Base-by-base conservation (phyloP, 2,888 invertebrate genomes). In the Xestia xanthographa region DNA sequence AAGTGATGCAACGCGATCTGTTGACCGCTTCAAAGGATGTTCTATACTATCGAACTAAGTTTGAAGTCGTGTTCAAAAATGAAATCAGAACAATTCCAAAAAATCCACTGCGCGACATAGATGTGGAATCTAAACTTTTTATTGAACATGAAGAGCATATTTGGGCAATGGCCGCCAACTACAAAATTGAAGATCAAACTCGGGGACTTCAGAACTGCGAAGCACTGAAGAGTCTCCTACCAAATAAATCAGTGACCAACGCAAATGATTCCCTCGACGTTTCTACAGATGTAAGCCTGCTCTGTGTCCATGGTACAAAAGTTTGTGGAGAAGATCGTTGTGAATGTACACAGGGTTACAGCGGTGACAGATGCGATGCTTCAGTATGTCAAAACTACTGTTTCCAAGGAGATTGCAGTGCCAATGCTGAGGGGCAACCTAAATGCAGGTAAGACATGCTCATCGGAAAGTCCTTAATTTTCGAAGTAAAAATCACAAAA, bases 301-400 rank as follows among this genome's bases (percentile, higher is more conserved):
- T 69, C 3, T 69, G 69, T 69, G 58, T 58, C 11, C 53, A 68
- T 38, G 58, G 58, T 12, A 26, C 53, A 26, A 20, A 38, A 68
- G n/a, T 56, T 41, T 34, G 29, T n/a, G 43, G n/a, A 34, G 43
- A 60, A 17, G 9, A 60, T 43, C 22, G 43, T n/a, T 60, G 69
- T 60, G 43, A 60, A 22, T 60, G 69, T 58, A 14, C 29, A n/a
- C 29, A 70, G 22, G 69, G 60, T 43, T 60, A 69, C 29, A 45
- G 29, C 29, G 60, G 43, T 9, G 69, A 45, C 9, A 45, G 43
- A 60, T 60, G 69, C n/a, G 43, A 60, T 0, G 60, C 34, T 29
- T 29, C 43, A 22, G n/a, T 43, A 11, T 56, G 69, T 45, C 69
- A 60, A 14, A 70, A 70, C 60, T 60, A 60, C 43, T 70, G 60